Conservation (phyloP, 2,113 vertebrate genomes). For the Cephalopholis sonnerati region DNA sequence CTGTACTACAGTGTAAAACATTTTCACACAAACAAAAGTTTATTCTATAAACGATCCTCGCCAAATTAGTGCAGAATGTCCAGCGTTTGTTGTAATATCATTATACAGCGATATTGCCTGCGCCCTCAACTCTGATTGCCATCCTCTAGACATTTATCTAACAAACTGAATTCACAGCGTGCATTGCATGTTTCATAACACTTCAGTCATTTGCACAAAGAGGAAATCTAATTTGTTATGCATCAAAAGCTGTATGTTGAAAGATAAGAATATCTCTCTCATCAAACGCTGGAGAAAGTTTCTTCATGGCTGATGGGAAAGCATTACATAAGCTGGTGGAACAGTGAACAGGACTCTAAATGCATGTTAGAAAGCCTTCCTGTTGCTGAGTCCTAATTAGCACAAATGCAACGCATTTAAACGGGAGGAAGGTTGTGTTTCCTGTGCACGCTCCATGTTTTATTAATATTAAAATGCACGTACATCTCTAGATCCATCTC, state of each 20-base stretch:
- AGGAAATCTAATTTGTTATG: slow-evolving; percentile 48
- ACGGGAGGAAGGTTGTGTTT: slow-evolving; percentile 40
- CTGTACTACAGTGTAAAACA: not conserved
- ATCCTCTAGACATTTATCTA: not conserved
- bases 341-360: slow-evolving; percentile 46
- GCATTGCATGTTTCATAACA: not conserved
- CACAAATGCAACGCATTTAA: slow-evolving; percentile 64
- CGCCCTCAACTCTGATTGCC: not conserved
- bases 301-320: slow-evolving; percentile 46
- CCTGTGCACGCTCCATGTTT: slow-evolving; percentile 63
- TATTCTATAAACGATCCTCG: not conserved
- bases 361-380: slow-evolving; percentile 58
- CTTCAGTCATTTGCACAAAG: slow-evolving; percentile 23
- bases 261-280: slow-evolving; percentile 57
- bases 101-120: not conserved
- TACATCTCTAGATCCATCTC: slow-evolving; percentile 2
- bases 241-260: slow-evolving; percentile 18
- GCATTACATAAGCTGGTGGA: slow-evolving; percentile 48
- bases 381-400: slow-evolving; percentile 69
- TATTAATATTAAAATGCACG: slow-evolving; percentile 68
- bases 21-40: not conserved
- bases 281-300: slow-evolving; percentile 28
- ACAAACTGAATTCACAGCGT: slow-evolving; percentile 1
- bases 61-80: not conserved
- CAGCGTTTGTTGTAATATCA: not conserved